Conservation (phyloP, 2,797 vertebrate genomes). For the Hozukius guyotensis region DNA sequence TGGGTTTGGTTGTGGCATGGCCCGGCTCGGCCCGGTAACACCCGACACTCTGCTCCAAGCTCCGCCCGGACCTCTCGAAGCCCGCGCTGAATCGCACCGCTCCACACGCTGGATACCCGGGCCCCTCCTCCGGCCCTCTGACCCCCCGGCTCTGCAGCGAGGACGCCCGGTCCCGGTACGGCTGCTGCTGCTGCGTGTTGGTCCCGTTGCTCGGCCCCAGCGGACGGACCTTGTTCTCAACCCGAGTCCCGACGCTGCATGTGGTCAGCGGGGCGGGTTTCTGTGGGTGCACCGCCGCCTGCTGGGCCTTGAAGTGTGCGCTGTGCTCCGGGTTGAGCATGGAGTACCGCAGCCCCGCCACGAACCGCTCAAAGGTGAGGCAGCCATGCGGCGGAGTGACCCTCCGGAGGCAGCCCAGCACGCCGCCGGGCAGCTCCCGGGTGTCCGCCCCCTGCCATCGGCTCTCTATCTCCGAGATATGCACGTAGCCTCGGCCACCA, state of each 20-base stretch:
- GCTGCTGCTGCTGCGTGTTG: constrained; percentile 69
- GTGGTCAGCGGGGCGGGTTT: constrained; percentile 56
- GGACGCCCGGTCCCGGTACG: constrained; percentile 42
- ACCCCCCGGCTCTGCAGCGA: constrained; percentile 63
- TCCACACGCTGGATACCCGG: constrained; percentile 51
- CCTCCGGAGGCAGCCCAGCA: constrained; percentile 87
- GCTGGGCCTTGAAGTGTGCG: constrained; percentile 55
- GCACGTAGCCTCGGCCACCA: constrained; percentile 88
- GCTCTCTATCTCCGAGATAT: constrained; percentile 95
- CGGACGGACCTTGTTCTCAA: constrained; percentile 81
- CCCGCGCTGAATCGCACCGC: constrained; percentile 59
- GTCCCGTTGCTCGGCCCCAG: constrained; percentile 81
- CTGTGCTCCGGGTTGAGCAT: constrained; percentile 85
- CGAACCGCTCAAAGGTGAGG: constrained; percentile 94
- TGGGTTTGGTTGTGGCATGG: constrained; percentile 36
- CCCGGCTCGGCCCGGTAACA: constrained; percentile 58
- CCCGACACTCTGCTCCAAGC: constrained; percentile 61
- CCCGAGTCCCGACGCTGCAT: constrained; percentile 54
- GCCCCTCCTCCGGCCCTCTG: constrained; percentile 59
- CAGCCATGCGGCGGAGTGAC: constrained; percentile 91
- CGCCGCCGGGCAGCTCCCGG: constrained; percentile 87
- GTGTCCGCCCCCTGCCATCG: constrained; percentile 92
- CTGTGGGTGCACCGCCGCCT: constrained; percentile 58
- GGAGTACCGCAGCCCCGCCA: constrained; percentile 89
- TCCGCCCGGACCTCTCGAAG: constrained; percentile 75